These are phyloP conservation scores for Morone chrysops DNA, from an alignment of 2,113 vertebrate genomes.

Conservation along the genomic window DNA sequence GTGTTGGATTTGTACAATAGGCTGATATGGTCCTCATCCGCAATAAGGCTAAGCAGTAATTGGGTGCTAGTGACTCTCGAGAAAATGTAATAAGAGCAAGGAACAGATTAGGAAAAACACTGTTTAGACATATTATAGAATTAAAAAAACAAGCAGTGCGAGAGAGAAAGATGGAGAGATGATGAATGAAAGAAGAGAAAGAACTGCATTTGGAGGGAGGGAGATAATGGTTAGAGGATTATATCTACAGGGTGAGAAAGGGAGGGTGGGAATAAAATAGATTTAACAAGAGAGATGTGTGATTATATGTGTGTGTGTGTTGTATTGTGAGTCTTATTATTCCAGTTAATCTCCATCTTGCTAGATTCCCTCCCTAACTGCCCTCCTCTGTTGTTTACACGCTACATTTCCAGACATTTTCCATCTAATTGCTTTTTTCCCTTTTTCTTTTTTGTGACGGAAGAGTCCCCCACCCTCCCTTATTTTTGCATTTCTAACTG, in stretches of 20 bases:
- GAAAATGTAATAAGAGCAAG: slow-evolving; percentile 52
- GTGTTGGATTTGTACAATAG: slow-evolving; percentile 3
- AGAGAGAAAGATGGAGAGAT: not conserved
- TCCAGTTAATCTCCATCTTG: slow-evolving; percentile 72
- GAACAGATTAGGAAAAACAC: slow-evolving; percentile 23
- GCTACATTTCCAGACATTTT: slow-evolving; percentile 64
- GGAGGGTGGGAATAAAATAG: not conserved
- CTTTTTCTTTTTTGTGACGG: slow-evolving; percentile 13
- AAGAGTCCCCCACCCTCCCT: not conserved
- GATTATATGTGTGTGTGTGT: slow-evolving; percentile 10
- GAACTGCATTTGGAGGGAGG: not conserved
- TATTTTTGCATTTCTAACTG: slow-evolving; percentile 65
- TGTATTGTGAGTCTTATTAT: slow-evolving; percentile 61
- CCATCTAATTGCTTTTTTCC: slow-evolving; percentile 65
- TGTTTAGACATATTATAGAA: slow-evolving; percentile 21
- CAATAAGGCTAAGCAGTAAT: slow-evolving; percentile 47
- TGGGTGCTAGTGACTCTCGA: slow-evolving; percentile 33
- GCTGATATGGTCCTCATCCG: slow-evolving; percentile 33
- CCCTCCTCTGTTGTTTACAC: slow-evolving; percentile 66
- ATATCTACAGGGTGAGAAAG: slow-evolving; percentile 1
- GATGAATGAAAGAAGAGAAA: not conserved
- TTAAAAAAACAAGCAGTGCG: not conserved
- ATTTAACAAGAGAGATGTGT: slow-evolving; percentile 14
- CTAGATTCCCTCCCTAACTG: slow-evolving; percentile 37
- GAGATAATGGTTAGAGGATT: not conserved